These are phyloP conservation scores for Streblospio benedicti DNA, from an alignment of 1,140 invertebrate species.

Conservation along the genomic window DNA sequence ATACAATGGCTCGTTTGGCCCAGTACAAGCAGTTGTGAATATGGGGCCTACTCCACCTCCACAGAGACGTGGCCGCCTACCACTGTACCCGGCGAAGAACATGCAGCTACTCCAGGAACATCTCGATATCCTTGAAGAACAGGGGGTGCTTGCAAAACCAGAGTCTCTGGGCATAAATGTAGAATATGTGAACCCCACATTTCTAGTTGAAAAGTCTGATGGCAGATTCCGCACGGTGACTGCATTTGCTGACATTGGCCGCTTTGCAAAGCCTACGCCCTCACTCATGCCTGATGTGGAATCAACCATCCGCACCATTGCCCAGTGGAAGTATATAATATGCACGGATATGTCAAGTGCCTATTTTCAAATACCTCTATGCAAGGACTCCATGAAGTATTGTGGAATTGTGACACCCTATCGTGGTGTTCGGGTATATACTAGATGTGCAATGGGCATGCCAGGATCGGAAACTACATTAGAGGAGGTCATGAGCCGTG, in stretches of 20 bases:
- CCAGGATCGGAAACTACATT: too few species aligned
- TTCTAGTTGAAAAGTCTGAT: slow-evolving; percentile 18
- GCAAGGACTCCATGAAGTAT: too few species aligned
- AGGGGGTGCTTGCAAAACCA: too few species aligned
- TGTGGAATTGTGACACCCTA: too few species aligned
- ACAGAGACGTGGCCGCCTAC: too few species aligned
- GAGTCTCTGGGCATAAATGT: too few species aligned
- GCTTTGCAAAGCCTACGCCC: slow-evolving; percentile 14
- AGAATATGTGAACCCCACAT: slow-evolving; percentile 21
- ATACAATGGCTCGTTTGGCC: too few species aligned
- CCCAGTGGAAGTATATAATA: slow-evolving; percentile 21
- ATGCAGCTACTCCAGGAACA: too few species aligned
- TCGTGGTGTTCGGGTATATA: slow-evolving; percentile 21
- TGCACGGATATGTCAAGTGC: slow-evolving; percentile 17
- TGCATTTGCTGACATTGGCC: slow-evolving; percentile 21
- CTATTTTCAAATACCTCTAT: slow-evolving; percentile 2
- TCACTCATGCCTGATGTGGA: slow-evolving; percentile 22
- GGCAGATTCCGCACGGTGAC: slow-evolving; percentile 18
- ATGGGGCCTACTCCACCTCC: too few species aligned
- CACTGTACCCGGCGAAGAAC: too few species aligned
- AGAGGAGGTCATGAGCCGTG: slow-evolving; percentile 24
- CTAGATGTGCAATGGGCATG: slow-evolving; percentile 22
- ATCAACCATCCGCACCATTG: slow-evolving; percentile 13
- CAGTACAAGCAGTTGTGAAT: too few species aligned
- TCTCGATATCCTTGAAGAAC: too few species aligned